These are phyloP conservation scores for Zingel zingel DNA, from an alignment of 2,113 vertebrate species.

Conservation along the genomic window DNA sequence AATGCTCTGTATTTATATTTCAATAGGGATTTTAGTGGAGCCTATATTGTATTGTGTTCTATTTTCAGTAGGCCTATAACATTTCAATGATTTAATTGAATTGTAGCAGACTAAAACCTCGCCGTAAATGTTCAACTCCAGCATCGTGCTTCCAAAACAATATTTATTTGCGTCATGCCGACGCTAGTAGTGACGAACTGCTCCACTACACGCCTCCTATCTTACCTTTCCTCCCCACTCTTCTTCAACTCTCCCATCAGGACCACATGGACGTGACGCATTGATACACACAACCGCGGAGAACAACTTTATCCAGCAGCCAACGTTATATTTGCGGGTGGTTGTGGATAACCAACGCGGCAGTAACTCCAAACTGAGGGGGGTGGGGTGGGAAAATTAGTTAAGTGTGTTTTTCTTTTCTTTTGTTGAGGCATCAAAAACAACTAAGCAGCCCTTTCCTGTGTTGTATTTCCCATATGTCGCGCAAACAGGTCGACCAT, in stretches of 20 bases:
- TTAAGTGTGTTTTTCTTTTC: slow-evolving; percentile 28
- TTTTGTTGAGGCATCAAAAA: background rate
- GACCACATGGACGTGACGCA: slow-evolving; percentile 71
- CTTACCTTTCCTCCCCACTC: slow-evolving; percentile 70
- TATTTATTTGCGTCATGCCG: slow-evolving; percentile 73
- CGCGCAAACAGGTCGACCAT: slow-evolving; percentile 92
- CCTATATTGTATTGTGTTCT: background rate
- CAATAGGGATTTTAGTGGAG: background rate
- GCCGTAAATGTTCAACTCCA: background rate
- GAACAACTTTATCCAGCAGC: slow-evolving; percentile 52
- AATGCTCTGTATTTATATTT: background rate
- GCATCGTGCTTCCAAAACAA: slow-evolving; percentile 57
- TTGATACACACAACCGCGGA: slow-evolving; percentile 32
- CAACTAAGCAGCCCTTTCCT: slow-evolving; percentile 47
- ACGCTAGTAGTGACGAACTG: slow-evolving; percentile 73
- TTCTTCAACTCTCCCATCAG: slow-evolving; percentile 71
- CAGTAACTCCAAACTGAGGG: slow-evolving; percentile 12
- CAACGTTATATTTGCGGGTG: background rate
- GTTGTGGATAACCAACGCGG: background rate
- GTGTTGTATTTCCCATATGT: slow-evolving; percentile 86
- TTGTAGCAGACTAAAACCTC: background rate
- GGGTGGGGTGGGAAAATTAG: background rate
- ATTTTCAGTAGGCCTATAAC: background rate
- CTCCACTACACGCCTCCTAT: slow-evolving; percentile 65
- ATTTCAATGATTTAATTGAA: background rate